These are phyloP conservation scores for Epizoanthus scotinus DNA, from an alignment of 92 coral and sea anemone species.

Conservation along the genomic window DNA sequence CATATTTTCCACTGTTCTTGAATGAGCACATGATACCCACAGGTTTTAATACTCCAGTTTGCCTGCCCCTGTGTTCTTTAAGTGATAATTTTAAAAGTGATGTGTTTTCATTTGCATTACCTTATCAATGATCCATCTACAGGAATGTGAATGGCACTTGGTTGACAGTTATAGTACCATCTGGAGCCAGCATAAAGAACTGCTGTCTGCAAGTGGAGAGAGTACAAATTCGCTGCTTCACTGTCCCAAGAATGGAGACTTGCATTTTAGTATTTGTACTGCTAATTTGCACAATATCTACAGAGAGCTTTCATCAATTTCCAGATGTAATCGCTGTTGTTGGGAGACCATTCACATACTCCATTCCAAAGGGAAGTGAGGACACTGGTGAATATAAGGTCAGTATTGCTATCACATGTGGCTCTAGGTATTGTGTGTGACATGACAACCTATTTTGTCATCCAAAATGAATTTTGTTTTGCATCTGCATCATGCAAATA, in stretches of 20 bases:
- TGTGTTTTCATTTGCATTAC: constrained; percentile 22
- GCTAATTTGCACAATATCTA: constrained; percentile 27
- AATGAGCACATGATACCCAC: too few species aligned
- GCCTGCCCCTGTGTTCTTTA: too few species aligned
- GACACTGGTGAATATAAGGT: constrained; percentile 49
- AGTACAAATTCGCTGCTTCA: background rate
- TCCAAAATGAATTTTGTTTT: too few species aligned
- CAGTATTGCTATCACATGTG: background rate
- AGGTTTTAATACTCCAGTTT: too few species aligned
- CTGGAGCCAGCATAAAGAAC: constrained; percentile 13
- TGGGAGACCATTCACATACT: constrained; percentile 83
- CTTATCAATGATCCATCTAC: constrained; percentile 30
- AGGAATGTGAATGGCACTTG: constrained; percentile 35
- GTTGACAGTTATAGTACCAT: constrained; percentile 12
- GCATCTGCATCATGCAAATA: too few species aligned
- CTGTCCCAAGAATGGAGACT: constrained; percentile 22
- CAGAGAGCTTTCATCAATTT: constrained; percentile 35
- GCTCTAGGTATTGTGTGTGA: background rate
- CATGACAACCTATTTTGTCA: too few species aligned
- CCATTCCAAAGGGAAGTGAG: constrained; percentile 56
- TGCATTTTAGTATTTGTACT: background rate
- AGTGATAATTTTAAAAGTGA: too few species aligned
- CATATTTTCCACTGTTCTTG: too few species aligned
- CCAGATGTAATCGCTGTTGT: constrained; percentile 82
- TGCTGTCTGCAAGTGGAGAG: constrained; percentile 10